Conservation (phyloP, 2,113 vertebrate species). For the Rhegmatorhina hoffmannsi region DNA sequence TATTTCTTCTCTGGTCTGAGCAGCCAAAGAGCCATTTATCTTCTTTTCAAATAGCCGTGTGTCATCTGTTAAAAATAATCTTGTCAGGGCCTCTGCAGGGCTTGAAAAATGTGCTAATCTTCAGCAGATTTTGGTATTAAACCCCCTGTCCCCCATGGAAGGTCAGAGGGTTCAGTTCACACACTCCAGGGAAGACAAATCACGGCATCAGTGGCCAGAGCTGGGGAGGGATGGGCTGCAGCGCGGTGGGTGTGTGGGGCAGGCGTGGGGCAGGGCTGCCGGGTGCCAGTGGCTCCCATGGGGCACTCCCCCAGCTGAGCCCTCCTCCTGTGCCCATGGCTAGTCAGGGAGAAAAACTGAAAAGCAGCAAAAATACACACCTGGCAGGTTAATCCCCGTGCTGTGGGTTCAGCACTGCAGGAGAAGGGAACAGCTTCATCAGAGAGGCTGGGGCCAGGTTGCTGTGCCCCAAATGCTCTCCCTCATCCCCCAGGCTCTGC, state of each 20-base stretch:
- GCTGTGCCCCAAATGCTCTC: not conserved
- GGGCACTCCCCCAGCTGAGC: not conserved
- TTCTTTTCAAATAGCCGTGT: not conserved
- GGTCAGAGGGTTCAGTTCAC: conserved; percentile 15
- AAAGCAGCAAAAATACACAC: not conserved
- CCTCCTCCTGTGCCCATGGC: not conserved
- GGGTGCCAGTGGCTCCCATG: conserved; percentile 10
- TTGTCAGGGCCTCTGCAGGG: not conserved
- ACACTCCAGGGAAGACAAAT: conserved; percentile 27
- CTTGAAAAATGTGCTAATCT: conserved; percentile 61
- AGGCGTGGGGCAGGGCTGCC: not conserved
- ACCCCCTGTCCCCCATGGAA: not conserved
- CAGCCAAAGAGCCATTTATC: conserved; percentile 1
- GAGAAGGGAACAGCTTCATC: not conserved
- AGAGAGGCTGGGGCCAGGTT: not conserved
- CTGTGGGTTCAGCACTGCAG: not conserved
- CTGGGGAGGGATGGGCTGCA: conserved; percentile 27
- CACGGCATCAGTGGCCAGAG: not conserved
- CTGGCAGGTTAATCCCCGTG: not conserved
- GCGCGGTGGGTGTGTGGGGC: not conserved
- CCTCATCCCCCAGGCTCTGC: not conserved
- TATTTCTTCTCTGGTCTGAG: not conserved
- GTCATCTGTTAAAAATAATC: conserved; percentile 58
- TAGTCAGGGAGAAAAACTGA: not conserved
- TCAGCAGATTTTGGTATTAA: conserved; percentile 50